Conservation (phyloP, 2,113 vertebrate genomes). For the Podarcis raffonei region DNA sequence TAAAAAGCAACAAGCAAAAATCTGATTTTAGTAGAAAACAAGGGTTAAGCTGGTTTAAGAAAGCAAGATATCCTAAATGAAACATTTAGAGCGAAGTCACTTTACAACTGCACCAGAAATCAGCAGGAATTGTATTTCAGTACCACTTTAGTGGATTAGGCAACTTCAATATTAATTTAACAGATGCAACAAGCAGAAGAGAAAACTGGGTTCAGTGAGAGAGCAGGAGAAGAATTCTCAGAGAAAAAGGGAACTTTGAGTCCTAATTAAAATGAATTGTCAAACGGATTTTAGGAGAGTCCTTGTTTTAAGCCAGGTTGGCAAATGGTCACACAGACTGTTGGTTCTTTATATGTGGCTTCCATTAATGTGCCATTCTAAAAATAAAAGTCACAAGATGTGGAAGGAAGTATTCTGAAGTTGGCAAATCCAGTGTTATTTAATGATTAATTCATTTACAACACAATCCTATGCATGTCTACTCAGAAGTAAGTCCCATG, state of each 20-base stretch:
- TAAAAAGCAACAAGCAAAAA: not conserved
- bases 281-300: not conserved
- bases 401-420: slow-evolving; percentile 14
- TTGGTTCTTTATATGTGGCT: not conserved
- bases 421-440: not conserved
- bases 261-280: not conserved
- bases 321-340: not conserved
- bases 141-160: too few species aligned
- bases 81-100: not conserved
- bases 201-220: too few species aligned
- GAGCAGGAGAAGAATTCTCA: not conserved
- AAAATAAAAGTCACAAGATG: not conserved
- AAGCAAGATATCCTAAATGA: not conserved
- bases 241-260: not conserved
- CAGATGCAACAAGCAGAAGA: not conserved
- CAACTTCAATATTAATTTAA: not conserved
- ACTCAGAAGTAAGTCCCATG: not conserved
- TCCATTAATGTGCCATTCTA: not conserved
- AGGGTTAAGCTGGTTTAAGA: not conserved
- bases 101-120: not conserved
- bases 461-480: too few species aligned
- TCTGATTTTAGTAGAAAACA: not conserved
- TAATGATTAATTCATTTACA: not conserved
- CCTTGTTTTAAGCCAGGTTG: not conserved
- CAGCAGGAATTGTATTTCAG: not conserved